These are phyloP conservation scores for Macrosoma leucophasiata DNA, from an alignment of 2,888 invertebrate species.

Conservation along the genomic window DNA sequence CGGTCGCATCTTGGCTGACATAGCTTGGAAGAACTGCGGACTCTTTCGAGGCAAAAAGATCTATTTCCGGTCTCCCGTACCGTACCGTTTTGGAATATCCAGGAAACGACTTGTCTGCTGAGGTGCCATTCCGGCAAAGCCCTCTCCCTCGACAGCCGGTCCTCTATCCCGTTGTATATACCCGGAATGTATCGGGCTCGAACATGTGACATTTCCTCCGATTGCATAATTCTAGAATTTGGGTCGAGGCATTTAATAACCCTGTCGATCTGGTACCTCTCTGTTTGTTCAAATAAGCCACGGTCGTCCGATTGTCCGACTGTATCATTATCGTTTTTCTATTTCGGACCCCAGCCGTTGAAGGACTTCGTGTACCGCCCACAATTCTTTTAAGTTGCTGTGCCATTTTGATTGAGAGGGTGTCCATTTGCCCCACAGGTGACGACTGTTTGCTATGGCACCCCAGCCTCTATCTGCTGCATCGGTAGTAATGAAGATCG, in stretches of 20 bases:
- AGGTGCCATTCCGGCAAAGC: constrained; percentile 16
- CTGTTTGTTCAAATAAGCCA: constrained; percentile 16
- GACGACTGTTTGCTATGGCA: constrained; percentile 13
- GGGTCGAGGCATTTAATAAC: constrained; percentile 5
- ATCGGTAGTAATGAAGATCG: constrained; percentile 17
- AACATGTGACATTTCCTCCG: constrained; percentile 3
- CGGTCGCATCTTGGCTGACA: constrained; percentile 13
- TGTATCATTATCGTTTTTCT: constrained; percentile 13
- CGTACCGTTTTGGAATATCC: neutral
- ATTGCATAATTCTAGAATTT: constrained; percentile 10
- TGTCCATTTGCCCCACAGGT: constrained; percentile 10
- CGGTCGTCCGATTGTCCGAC: constrained; percentile 18
- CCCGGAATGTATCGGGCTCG: constrained; percentile 22
- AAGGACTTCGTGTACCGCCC: constrained; percentile 5
- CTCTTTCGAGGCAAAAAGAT: constrained; percentile 14
- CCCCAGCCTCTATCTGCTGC: constrained; percentile 20
- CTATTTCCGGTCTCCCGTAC: constrained; percentile 16
- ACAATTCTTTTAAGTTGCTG: constrained; percentile 14
- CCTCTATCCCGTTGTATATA: constrained; percentile 19
- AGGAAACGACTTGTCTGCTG: neutral
- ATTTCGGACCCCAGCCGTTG: neutral
- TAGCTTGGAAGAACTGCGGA: constrained; percentile 14
- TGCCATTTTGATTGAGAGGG: constrained; percentile 14
- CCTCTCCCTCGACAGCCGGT: constrained; percentile 20
- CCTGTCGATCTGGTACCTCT: constrained; percentile 17